These are phyloP conservation scores for Telenomus remus DNA, from an alignment of 1,140 invertebrate species.

Conservation along the genomic window DNA sequence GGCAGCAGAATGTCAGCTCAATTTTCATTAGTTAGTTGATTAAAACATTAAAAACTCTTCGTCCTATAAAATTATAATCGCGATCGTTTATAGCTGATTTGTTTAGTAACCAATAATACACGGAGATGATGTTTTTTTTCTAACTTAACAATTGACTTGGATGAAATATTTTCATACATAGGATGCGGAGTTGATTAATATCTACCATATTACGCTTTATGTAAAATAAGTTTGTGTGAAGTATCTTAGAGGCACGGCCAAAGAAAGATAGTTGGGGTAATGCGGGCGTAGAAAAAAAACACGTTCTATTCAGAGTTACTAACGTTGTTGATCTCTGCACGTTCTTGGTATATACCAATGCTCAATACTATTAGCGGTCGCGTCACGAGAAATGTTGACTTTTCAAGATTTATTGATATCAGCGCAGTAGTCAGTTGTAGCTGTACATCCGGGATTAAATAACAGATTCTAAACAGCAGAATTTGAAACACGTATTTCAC, in stretches of 20 bases:
- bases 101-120: too few relatives aligned
- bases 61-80: too few relatives aligned
- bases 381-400: conserved; percentile 53
- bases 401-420: conserved; percentile 57
- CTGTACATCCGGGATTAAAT: conserved; percentile 55
- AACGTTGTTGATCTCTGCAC: conserved; percentile 53
- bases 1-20: too few relatives aligned
- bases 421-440: conserved; percentile 48
- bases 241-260: conserved; percentile 27
- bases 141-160: conserved; percentile 50
- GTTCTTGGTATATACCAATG: conserved; percentile 48
- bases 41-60: too few relatives aligned
- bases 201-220: conserved; percentile 45
- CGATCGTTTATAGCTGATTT: too few relatives aligned
- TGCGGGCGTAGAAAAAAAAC: conserved; percentile 16
- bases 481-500: conserved; percentile 36
- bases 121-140: too few relatives aligned
- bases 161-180: conserved; percentile 39
- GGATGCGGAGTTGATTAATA: conserved; percentile 33
- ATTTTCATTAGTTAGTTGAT: too few relatives aligned
- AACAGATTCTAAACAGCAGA: conserved; percentile 45
- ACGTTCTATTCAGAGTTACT: conserved; percentile 45
- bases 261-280: conserved; percentile 33
- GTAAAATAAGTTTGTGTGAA: conserved; percentile 37
- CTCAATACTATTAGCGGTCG: conserved; percentile 51